Evolutionary conservation across 2,113 vertebrate genomes (phyloP).

Genomic region (Melospiza georgiana): DNA sequence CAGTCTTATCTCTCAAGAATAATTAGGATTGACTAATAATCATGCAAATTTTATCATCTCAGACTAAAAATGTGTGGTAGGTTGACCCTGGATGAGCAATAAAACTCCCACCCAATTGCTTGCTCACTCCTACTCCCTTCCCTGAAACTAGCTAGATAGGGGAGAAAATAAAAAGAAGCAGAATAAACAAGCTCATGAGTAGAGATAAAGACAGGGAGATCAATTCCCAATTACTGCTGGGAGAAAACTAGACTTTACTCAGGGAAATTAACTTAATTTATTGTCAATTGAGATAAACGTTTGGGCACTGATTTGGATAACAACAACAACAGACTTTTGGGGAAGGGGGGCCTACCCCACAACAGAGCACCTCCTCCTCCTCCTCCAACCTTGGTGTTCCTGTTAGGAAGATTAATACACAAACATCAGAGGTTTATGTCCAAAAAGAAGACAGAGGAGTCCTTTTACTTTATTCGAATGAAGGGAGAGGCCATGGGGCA

Average conservation of each 20-base stretch:
- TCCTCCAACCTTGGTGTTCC: neutral
- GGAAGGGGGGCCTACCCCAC: neutral
- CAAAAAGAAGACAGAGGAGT: no score
- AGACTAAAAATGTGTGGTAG: neutral
- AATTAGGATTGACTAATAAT: neutral
- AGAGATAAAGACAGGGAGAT: neutral
- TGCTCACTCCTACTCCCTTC: neutral
- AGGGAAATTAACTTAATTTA: neutral
- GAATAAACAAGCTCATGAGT: neutral
- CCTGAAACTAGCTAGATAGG: neutral
- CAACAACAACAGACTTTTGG: neutral
- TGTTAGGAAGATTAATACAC: no score
- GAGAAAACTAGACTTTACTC: neutral
- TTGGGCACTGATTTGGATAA: neutral
- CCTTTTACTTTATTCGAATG: no score
- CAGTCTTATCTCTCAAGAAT: neutral
- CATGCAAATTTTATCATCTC: neutral
- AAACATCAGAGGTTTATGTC: no score
- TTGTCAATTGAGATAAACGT: neutral
- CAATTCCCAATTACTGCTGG: neutral
- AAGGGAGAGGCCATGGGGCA: no score
- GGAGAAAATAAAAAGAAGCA: neutral
- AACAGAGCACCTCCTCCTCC: neutral
- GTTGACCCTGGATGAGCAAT: neutral
- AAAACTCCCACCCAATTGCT: neutral